Base-by-base conservation (phyloP, 2,888 invertebrate genomes). In the Celastrina argiolus region DNA sequence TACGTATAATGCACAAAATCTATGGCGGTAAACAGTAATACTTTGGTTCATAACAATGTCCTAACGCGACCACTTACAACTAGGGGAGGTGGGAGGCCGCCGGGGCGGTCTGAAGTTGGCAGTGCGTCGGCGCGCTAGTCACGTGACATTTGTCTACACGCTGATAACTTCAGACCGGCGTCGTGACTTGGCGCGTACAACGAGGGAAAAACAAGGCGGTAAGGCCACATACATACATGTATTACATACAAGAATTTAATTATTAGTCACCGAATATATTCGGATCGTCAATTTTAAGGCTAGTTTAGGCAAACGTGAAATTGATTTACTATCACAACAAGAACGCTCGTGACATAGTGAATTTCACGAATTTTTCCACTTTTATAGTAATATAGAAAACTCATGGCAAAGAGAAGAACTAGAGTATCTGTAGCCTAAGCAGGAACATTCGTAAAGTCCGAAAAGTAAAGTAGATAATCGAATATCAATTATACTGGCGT, bases 21-120 rank as follows among this genome's bases (percentile, higher is more conserved):
- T 78, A 84, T 82, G 83, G 82, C 84, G 78, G 77, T 81, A 80
- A 81, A 81, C 75, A 80, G 75, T 81, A 73, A 78, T 77, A 78
- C 85, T 85, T 85, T 85, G 85, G 85, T 83, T 80, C 80, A 77
- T 73, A 74, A 78, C 69, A 66, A 66, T 64, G 42, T 64, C 16
- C 61, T 61, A 39, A 61, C 12, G 39, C 61, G 18, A 59, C 31
- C 31, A 31, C 39, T 61, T 61, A 61, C 22, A 61, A 61, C 61
- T 61, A 61, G 18, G 39, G 61, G 39, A 22, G 61, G 61, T 36
- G 61, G 61, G 36, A 36, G 61, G 36, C 16, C 31, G 31, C 58
- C 31, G 8, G 28, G 4, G 16, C 16, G 18, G 4, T 7, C 7
- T 58, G 16, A 58, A 58, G 31, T 31, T 31, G 31, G 31, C 58